Percentiles rank a stretch among this genome's conserved stretches.
Conservation (phyloP, 2,113 vertebrate species). For the Butorides virescens region DNA sequence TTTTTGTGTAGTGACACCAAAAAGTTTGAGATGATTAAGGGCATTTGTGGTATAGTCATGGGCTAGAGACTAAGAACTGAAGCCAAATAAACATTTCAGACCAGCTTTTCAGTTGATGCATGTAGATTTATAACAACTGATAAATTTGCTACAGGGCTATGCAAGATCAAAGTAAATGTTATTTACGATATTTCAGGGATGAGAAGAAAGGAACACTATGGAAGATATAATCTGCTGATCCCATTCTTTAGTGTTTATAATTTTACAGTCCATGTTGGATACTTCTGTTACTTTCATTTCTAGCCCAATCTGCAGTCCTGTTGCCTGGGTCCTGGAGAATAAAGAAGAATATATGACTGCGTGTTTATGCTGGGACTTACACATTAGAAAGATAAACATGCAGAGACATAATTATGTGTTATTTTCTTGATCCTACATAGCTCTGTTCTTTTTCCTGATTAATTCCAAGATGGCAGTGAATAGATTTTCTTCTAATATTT, state of each 20-base stretch:
- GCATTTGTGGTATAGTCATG: not conserved
- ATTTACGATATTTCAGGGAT: conserved; percentile 18
- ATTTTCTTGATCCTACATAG: not conserved
- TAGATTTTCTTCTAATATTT: not conserved
- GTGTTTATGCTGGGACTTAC: not conserved
- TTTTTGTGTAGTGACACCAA: not conserved
- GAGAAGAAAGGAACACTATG: conserved; percentile 2
- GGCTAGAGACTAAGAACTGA: not conserved
- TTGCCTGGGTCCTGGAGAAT: not conserved
- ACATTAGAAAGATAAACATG: not conserved
- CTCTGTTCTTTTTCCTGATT: not conserved
- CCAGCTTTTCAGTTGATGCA: not conserved
- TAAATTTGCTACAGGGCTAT: not conserved
- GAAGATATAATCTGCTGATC: not conserved
- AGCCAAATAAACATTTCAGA: conserved; percentile 31
- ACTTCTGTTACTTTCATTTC: not conserved
- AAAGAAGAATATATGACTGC: not conserved
- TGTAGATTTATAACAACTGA: not conserved
- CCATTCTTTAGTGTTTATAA: conserved; percentile 1
- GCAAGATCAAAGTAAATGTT: conserved; percentile 20
- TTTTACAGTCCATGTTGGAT: not conserved
- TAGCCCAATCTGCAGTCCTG: not conserved
- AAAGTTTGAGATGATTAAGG: not conserved
- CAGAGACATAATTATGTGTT: not conserved
- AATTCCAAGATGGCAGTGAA: not conserved